Conservation (phyloP, 2,797 vertebrate species). For the Rhyacichthys aspro region DNA sequence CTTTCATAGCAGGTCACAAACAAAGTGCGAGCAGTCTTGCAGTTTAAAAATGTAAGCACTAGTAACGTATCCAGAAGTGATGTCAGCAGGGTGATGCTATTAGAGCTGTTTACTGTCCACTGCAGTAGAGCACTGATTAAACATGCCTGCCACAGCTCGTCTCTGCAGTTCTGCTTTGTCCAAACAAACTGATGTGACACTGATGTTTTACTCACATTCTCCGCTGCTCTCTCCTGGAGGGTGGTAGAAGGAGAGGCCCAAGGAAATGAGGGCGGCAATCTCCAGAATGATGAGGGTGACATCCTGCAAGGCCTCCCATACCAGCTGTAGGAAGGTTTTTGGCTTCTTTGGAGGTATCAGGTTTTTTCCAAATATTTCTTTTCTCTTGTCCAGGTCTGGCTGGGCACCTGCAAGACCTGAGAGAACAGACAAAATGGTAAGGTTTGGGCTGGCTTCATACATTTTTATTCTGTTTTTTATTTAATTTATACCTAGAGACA, state of each 20-base stretch:
- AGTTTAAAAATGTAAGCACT: constrained; percentile 50
- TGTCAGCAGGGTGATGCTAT: constrained; percentile 27
- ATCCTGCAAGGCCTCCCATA: constrained; percentile 98
- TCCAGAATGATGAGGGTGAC: constrained; percentile 99
- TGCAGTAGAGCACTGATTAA: constrained; percentile 17
- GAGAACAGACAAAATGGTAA: constrained; percentile 1
- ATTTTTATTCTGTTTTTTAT: not conserved
- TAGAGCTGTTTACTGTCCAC: constrained; percentile 15
- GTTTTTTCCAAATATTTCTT: constrained; percentile 93
- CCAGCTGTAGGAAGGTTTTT: constrained; percentile 99
- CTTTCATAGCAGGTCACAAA: constrained; percentile 47
- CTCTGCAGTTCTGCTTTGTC: not conserved
- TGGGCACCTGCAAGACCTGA: constrained; percentile 88
- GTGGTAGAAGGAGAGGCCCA: constrained; percentile 97
- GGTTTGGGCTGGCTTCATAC: not conserved
- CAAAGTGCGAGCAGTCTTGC: constrained; percentile 38
- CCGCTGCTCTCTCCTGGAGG: constrained; percentile 88
- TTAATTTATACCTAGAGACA: too few relatives aligned
- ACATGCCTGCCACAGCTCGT: constrained; percentile 2
- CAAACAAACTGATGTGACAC: constrained; percentile 15
- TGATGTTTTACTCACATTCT: constrained; percentile 82
- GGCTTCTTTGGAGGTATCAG: constrained; percentile 99
- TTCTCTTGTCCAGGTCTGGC: constrained; percentile 94
- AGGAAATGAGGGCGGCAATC: constrained; percentile 95
- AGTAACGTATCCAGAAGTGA: constrained; percentile 39